Conservation (phyloP, 2,113 vertebrate species). For the Neofelis nebulosa region DNA sequence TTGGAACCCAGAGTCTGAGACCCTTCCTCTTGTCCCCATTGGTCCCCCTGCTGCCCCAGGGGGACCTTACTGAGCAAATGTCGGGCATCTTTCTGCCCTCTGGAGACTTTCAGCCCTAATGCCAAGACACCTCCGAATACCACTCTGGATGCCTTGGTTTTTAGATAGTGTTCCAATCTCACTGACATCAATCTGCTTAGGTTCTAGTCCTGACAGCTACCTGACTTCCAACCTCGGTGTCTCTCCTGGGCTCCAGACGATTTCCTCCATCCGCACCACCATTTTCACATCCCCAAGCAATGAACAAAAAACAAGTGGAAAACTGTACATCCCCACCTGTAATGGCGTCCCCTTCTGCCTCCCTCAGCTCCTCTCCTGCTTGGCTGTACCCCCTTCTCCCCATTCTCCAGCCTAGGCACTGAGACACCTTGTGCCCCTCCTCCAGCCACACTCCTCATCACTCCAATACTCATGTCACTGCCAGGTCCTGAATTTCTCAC, state of each 20-base stretch:
- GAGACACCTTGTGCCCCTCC: neutral
- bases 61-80: neutral
- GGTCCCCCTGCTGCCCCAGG: slow-evolving; percentile 37
- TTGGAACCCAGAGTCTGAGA: slow-evolving; percentile 62
- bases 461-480: neutral
- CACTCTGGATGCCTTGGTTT: neutral
- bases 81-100: neutral
- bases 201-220: neutral
- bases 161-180: neutral
- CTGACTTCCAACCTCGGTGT: neutral
- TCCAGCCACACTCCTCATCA: neutral
- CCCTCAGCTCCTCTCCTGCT: neutral
- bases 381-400: neutral
- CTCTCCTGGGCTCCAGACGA: neutral
- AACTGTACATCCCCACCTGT: neutral
- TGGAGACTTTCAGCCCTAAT: neutral
- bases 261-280: neutral
- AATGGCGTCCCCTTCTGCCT: neutral
- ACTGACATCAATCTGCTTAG: neutral
- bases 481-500: neutral
- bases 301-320: neutral
- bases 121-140: neutral
- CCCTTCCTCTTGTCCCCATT: neutral
- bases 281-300: neutral
- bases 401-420: neutral